Base-by-base conservation (phyloP, 2,797 vertebrate genomes). In the Jordanella pulchra region DNA sequence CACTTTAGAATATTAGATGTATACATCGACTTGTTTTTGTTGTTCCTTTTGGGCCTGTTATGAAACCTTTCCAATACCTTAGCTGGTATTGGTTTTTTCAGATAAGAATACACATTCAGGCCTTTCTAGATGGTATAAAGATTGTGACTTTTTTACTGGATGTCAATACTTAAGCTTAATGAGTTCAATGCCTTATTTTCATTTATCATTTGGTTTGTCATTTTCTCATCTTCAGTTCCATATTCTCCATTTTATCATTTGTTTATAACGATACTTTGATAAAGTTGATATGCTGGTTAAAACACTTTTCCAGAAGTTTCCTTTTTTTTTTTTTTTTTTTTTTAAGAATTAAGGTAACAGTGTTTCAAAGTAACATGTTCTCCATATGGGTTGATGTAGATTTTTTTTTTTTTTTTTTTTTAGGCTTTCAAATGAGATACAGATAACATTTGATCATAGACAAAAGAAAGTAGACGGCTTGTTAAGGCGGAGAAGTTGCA, bases 71-170 rank as follows among this genome's bases (percentile, higher is more conserved):
- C 35, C 35, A 39, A 5, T 39, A 39, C 5, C 51, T 39, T 23
- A 54, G 56, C 3, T 42, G 42, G 39, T 47, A 45, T 11, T 71
- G 78, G 23, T 81, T 64, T 64, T 71, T 77, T 73, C 77, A 97
- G 96, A 91, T 94, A 54, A 73, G 84, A 11, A 79, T 71, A 51
- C 86, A 85, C 71, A 84, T 97, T 65, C 68, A 86, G 47, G 88
- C 93, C 53, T 98, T 97, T 88, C 92, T 93, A 72, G 91, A 91
- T 4, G 87, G 95, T 65, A 93, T 95, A 0, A 96, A 96, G 86
- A 90, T 95, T 10, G 89, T 96, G 71, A 92, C 94, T 4, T 65
- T 93, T 71, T 89, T 73, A 93, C 95, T 17, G 96, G 95, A 82
- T 89, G 69, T 74, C 89, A 86, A 47, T 93, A 89, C 66, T 76